phyloP scores from a whole-genome alignment of 2,888 invertebrate genomes.

The Lasioglossum vierecki region DNA sequence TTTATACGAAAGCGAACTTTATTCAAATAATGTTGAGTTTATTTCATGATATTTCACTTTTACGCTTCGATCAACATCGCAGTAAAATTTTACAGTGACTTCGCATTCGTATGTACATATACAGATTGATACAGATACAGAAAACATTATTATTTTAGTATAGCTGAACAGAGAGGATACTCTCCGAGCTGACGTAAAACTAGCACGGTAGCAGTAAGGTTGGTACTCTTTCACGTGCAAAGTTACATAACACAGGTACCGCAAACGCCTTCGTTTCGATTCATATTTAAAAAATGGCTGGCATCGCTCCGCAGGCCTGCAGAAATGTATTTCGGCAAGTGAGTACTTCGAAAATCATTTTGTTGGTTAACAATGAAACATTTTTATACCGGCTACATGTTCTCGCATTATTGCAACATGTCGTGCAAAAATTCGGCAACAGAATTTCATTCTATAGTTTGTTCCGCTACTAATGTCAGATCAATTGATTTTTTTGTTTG shows the following conservation, averaged over 20 bases:
- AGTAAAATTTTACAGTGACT: slow-evolving; percentile 14
- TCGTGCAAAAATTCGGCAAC: slow-evolving; percentile 38
- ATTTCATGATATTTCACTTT: neutral
- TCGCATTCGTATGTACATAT: neutral
- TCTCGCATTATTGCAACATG: slow-evolving; percentile 17
- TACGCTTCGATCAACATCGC: neutral
- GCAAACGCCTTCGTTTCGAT: slow-evolving; percentile 48
- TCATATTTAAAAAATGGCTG: slow-evolving; percentile 75
- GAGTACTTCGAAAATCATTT: slow-evolving; percentile 42
- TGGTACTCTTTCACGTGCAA: slow-evolving; percentile 55
- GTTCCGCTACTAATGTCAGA: slow-evolving; percentile 37
- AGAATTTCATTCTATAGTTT: slow-evolving; percentile 19
- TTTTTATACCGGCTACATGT: neutral
- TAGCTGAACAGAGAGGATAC: neutral
- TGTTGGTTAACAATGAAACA: neutral
- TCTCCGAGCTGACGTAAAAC: too few species aligned
- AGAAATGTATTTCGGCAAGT: slow-evolving; percentile 79
- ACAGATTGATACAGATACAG: neutral
- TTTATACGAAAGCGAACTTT: neutral
- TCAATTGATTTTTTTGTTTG: slow-evolving; percentile 21
- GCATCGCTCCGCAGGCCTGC: slow-evolving; percentile 77
- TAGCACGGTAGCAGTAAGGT: slow-evolving; percentile 7
- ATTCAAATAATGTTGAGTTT: neutral
- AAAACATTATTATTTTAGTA: neutral
- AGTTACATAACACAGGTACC: slow-evolving; percentile 62